Percentiles rank a stretch among this genome's conserved stretches.
phyloP scores from a whole-genome alignment of 2,888 invertebrate species.

The Linnaemya vulpina region DNA sequence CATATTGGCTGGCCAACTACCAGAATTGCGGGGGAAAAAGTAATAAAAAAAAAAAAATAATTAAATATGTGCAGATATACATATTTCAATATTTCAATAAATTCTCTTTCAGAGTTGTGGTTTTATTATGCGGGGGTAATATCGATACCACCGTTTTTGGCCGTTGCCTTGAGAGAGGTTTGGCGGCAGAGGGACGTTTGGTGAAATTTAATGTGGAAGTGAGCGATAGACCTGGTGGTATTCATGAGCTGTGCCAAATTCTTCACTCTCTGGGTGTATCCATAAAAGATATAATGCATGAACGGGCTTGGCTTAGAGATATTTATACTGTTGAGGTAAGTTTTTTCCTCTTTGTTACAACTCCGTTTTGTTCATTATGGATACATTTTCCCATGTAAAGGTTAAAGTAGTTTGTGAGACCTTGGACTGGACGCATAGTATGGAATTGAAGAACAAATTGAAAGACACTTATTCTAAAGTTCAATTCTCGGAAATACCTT shows the following conservation, averaged over 20 bases:
- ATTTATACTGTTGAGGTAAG: conserved; percentile 90
- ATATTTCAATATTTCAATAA: neutral
- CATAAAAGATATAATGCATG: conserved; percentile 98
- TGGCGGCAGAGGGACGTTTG: conserved; percentile 93
- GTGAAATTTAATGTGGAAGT: conserved; percentile 90
- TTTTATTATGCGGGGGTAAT: conserved; percentile 93
- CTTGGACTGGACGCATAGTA: conserved; percentile 90
- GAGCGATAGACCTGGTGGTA: conserved; percentile 93
- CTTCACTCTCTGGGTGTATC: conserved; percentile 91
- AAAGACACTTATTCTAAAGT: conserved; percentile 85
- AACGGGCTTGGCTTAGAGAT: conserved; percentile 96
- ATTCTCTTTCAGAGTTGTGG: conserved; percentile 87
- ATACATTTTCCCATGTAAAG: conserved; percentile 83
- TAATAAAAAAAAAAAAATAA: conserved; percentile 78
- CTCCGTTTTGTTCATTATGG: neutral
- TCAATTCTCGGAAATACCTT: conserved; percentile 83
- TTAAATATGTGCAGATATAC: neutral
- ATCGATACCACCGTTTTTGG: conserved; percentile 96
- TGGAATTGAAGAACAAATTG: conserved; percentile 85
- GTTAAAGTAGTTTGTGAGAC: conserved; percentile 96
- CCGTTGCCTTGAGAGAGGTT: conserved; percentile 92
- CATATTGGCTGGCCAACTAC: conserved; percentile 90
- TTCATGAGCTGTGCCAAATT: conserved; percentile 91
- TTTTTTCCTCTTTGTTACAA: conserved; percentile 76
- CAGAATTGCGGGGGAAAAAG: conserved; percentile 92